A percentile compares a stretch with the other conserved stretches of the same genome.
These are phyloP conservation scores for Potamarius usumacintae DNA, from an alignment of 2,113 vertebrate genomes.

Conservation along the genomic window DNA sequence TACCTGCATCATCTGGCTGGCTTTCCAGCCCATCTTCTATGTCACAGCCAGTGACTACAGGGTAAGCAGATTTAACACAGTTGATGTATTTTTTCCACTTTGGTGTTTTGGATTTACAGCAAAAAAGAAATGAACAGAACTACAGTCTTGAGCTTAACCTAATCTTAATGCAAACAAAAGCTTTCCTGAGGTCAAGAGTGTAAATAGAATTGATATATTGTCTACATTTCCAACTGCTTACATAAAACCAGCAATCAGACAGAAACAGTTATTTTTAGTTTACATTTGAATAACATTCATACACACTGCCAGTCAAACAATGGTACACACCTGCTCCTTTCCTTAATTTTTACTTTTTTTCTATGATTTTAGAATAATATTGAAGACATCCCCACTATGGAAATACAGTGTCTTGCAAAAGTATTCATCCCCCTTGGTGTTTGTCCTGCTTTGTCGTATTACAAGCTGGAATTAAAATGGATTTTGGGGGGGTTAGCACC, in stretches of 20 bases:
- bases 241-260: background rate
- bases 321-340: background rate
- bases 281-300: background rate
- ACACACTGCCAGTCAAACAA: background rate
- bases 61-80: slow-evolving; percentile 73
- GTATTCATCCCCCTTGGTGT: no score
- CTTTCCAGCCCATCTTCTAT: slow-evolving; percentile 98
- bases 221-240: background rate
- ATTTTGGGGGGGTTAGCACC: no score
- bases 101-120: background rate
- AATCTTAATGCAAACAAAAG: background rate
- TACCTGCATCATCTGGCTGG: slow-evolving; percentile 99
- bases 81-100: background rate
- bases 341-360: background rate
- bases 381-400: background rate
- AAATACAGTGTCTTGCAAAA: background rate
- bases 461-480: no score
- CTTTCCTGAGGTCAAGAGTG: background rate
- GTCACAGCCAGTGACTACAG: slow-evolving; percentile 98
- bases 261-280: background rate
- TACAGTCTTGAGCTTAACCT: background rate
- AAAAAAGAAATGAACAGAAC: background rate
- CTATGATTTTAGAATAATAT: background rate
- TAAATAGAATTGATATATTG: background rate
- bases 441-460: no score